Conservation (phyloP, 1,140 invertebrate genomes). For the Diprion similis region DNA sequence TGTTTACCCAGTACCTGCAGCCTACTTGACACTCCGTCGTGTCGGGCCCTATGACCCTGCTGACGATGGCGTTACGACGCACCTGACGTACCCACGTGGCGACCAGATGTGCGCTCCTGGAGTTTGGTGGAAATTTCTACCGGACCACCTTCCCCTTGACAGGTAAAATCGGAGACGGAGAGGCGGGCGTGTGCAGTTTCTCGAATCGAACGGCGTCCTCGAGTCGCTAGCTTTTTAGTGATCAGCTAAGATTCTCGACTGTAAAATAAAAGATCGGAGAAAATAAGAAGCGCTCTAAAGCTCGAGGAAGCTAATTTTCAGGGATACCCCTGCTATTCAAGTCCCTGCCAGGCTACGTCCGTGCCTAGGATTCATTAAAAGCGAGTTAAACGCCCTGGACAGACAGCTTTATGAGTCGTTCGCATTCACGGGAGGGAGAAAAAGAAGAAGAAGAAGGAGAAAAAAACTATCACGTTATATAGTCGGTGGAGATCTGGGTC, state of each 20-base stretch:
- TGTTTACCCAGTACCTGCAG: not conserved
- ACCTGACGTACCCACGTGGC: slow-evolving; percentile 38
- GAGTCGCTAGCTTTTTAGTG: no score
- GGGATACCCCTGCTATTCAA: not conserved
- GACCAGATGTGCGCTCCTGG: slow-evolving; percentile 37
- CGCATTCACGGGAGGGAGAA: slow-evolving; percentile 21
- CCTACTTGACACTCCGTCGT: not conserved
- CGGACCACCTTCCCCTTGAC: slow-evolving; percentile 20
- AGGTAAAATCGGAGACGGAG: slow-evolving; percentile 30
- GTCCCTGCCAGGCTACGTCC: not conserved
- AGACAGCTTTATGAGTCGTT: slow-evolving; percentile 39
- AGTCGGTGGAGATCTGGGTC: slow-evolving; percentile 19
- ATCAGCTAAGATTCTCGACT: not conserved
- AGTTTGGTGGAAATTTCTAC: slow-evolving; percentile 18
- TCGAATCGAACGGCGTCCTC: no score
- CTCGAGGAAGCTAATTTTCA: not conserved
- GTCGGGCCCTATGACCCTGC: not conserved
- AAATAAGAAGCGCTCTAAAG: not conserved
- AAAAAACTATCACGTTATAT: slow-evolving; percentile 46
- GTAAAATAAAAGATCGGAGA: not conserved
- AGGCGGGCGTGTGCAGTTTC: no score
- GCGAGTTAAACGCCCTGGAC: slow-evolving; percentile 39
- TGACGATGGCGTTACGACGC: not conserved
- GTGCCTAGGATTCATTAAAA: slow-evolving; percentile 44
- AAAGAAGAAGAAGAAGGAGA: no score